These are phyloP conservation scores for Alethe castanea DNA, from an alignment of 2,113 vertebrate species.

Conservation along the genomic window DNA sequence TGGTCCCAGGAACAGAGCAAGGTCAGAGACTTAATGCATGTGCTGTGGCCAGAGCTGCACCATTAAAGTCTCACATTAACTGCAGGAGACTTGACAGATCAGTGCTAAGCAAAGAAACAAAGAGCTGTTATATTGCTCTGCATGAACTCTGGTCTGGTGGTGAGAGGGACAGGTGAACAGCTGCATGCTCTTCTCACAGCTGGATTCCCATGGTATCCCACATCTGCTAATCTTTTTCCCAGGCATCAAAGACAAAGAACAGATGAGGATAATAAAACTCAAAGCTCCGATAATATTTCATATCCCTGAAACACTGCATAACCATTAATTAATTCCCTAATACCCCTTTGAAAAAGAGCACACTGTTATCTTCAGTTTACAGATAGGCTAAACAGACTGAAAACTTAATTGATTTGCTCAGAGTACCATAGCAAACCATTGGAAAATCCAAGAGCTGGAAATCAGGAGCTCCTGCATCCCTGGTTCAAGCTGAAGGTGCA, in stretches of 20 bases:
- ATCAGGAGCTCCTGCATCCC: not conserved
- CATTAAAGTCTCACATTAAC: not conserved
- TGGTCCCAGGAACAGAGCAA: not conserved
- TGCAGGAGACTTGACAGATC: not conserved
- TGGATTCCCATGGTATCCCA: not conserved
- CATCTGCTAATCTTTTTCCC: constrained; percentile 6
- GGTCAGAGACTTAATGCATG: not conserved
- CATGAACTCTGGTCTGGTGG: not conserved
- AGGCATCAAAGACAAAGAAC: not conserved
- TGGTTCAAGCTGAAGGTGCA: not conserved
- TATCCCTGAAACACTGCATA: not conserved
- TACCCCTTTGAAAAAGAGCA: not conserved
- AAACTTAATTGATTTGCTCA: constrained; percentile 5
- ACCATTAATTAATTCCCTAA: not conserved
- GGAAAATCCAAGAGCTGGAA: not conserved
- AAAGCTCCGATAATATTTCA: not conserved
- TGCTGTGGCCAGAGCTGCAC: not conserved
- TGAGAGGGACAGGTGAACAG: fast-evolving
- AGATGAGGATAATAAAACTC: not conserved
- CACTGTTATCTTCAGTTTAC: not conserved
- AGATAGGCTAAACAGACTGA: not conserved
- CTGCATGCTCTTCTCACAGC: not conserved
- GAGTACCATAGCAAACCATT: not conserved
- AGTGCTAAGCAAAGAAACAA: not conserved
- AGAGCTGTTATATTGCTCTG: not conserved